Base-by-base conservation (phyloP, 2,888 invertebrate species). In the Synanthedon formicaeformis region DNA sequence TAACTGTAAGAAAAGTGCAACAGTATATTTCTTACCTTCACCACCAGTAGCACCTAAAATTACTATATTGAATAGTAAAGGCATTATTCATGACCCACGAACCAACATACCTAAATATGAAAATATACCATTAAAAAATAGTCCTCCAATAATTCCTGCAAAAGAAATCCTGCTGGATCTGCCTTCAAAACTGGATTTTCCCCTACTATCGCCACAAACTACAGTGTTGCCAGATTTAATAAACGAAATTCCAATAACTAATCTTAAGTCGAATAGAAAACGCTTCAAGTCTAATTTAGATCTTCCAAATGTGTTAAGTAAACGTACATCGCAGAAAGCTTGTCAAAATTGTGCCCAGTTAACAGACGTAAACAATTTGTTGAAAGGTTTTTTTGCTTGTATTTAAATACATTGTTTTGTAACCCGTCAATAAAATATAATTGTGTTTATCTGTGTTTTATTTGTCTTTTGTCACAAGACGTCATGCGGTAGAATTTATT, bases 21-120 rank as follows among this genome's bases (percentile, higher is more conserved):
- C 50, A 8, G 71, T 61, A 0, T 71, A 70, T 56, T 71, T 66
- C 41, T 40, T 72, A 27, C 63, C 66, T 1, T 54, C 62, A 2
- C 60, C 65, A 3, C 58, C 61, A 16, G 51, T 62, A n/a, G 23
- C 59, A 41, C 61, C 67, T 8, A 41, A 54, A 49, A 18, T 49
- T 49, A 49, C 49, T 11, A 11, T 49, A 16, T 49, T 49, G 18
- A 12, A 34, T 34, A 16, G 8, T 18, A 13, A 16, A 49, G 16
- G 41, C 12, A 11, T 41, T n/a, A 3, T 41, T 45, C 11, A 14
- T 45, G 34, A 23, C 23, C 23, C 23, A 5, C 23, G 23, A 23
- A 23, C 23, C 23, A 23, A 23, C 34, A 34, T 34, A 34, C 34
- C 34, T 10, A 34, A 34, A 34, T 34, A 10, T 34, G 34, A 34